Percentiles rank a stretch among this genome's conserved stretches.
phyloP scores from a whole-genome alignment of 2,797 vertebrate species.

The Pagetopsis macropterus region DNA sequence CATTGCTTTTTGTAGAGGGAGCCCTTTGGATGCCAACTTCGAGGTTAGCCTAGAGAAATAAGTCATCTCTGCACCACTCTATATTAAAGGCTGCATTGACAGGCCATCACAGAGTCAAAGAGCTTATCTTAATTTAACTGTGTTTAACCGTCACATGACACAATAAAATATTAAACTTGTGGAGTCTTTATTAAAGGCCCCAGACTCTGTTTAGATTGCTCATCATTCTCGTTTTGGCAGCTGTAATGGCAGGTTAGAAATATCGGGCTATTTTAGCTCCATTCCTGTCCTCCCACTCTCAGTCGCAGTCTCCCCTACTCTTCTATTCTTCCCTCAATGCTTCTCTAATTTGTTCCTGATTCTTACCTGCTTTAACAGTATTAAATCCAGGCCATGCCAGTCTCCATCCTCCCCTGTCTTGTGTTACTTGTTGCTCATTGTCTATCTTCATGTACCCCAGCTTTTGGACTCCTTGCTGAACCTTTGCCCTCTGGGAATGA shows the following conservation, averaged over 20 bases:
- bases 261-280: constrained; percentile 16
- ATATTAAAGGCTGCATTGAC: neutral
- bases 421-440: constrained; percentile 22
- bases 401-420: neutral
- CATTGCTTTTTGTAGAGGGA: too few species aligned
- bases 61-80: too few species aligned
- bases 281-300: constrained; percentile 9
- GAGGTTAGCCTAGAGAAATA: too few species aligned
- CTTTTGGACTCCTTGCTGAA: constrained; percentile 33
- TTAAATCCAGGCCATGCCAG: neutral
- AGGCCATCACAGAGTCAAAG: neutral
- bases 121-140: neutral
- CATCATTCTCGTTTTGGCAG: constrained; percentile 43
- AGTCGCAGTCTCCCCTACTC: neutral
- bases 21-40: too few species aligned
- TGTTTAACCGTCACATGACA: constrained; percentile 40
- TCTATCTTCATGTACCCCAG: neutral
- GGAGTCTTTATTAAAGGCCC: constrained; percentile 47
- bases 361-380: neutral
- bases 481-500: constrained; percentile 52
- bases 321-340: constrained; percentile 7
- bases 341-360: neutral
- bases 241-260: constrained; percentile 53
- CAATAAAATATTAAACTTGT: constrained; percentile 22
- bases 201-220: constrained; percentile 37